Percentiles rank a stretch among this genome's conserved stretches.
Conservation (phyloP, 64 coral and sea anemone genomes). For the Stylophora pistillata region DNA sequence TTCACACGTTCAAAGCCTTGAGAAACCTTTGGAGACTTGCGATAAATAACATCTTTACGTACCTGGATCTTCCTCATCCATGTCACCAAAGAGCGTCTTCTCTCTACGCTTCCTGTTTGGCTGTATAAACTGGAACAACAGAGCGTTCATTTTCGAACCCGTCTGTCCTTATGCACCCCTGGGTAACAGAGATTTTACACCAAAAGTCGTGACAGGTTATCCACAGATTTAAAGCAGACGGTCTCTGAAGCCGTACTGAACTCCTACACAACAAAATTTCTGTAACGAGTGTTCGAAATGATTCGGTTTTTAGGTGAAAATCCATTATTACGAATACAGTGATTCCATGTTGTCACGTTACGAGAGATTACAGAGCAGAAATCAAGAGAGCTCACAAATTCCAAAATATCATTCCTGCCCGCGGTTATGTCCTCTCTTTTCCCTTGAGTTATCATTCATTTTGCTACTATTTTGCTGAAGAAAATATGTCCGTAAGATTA, state of each 20-base stretch:
- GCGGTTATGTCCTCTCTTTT: too few relatives aligned
- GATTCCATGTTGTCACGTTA: background rate
- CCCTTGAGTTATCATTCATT: too few relatives aligned
- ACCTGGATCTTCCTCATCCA: background rate
- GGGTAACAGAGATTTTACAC: background rate
- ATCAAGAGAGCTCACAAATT: background rate
- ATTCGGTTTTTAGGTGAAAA: background rate
- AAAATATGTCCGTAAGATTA: too few relatives aligned
- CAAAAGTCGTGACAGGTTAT: background rate
- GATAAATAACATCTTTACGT: background rate
- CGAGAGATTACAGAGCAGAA: background rate
- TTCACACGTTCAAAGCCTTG: too few relatives aligned
- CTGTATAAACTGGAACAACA: conserved; percentile 61
- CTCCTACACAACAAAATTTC: background rate
- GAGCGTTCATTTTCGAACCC: conserved; percentile 33
- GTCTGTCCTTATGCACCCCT: background rate
- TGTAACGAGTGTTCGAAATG: background rate
- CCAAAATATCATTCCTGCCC: too few relatives aligned
- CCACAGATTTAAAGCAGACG: background rate
- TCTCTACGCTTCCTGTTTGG: conserved; percentile 24
- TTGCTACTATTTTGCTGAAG: too few relatives aligned
- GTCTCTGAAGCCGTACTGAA: background rate
- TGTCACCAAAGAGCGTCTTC: background rate
- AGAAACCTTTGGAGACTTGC: too few relatives aligned
- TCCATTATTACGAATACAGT: background rate